Evolutionary conservation across 2,113 vertebrate genomes (phyloP).

Genomic region (Illadopsis cleaveri): DNA sequence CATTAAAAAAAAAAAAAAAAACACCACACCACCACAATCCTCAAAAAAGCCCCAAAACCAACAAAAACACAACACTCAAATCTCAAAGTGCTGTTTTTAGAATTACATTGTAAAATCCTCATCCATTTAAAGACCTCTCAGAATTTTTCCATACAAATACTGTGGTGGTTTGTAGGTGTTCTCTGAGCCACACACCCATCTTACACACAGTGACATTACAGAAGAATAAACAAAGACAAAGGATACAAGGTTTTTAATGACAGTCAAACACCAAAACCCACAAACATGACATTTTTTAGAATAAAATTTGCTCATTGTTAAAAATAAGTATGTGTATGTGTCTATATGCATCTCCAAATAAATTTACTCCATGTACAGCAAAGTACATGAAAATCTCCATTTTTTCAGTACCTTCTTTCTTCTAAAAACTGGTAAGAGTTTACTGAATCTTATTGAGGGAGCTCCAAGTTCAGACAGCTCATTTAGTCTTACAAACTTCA

Average conservation of each 20-base stretch:
- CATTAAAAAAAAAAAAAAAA: neutral
- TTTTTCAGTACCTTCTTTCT: neutral
- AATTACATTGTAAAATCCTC: neutral
- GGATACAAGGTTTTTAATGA: neutral
- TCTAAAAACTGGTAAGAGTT: neutral
- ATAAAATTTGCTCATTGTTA: neutral
- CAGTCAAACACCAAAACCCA: neutral
- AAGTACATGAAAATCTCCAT: neutral
- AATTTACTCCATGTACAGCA: neutral
- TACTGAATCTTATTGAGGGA: neutral
- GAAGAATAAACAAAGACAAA: neutral
- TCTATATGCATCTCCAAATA: neutral
- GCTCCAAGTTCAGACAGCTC: neutral
- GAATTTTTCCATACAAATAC: neutral
- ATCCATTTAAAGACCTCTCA: neutral
- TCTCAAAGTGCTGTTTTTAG: neutral
- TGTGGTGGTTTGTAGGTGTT: neutral
- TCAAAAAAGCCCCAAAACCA: neutral
- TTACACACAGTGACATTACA: neutral
- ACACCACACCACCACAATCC: fast-evolving
- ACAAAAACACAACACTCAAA: neutral
- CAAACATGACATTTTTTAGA: neutral
- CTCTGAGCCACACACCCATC: neutral
- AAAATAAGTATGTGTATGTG: fast-evolving
- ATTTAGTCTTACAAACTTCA: neutral